A percentile compares a stretch with the other conserved stretches of the same genome.
phyloP scores from a whole-genome alignment of 2,113 vertebrate species.

The Ptyas mucosa region DNA sequence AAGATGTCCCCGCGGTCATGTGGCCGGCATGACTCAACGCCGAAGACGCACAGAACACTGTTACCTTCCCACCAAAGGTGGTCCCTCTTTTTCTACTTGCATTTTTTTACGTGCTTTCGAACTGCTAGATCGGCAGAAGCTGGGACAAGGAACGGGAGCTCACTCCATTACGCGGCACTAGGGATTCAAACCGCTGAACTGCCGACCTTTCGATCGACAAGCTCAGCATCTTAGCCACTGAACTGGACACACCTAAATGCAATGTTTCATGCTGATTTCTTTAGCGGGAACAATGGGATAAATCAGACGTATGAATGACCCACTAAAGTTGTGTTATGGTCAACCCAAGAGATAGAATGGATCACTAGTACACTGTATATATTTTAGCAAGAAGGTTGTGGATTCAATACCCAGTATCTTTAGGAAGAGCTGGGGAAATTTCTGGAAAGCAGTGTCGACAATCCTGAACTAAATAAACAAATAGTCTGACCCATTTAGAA shows the following conservation, averaged over 20 bases:
- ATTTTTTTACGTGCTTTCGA: no score
- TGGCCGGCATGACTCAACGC: no score
- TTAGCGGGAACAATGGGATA: neutral
- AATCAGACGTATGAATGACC: neutral
- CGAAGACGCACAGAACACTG: no score
- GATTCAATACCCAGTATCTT: neutral
- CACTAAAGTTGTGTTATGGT: neutral
- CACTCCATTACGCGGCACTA: no score
- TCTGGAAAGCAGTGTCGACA: neutral
- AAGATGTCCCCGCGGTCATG: no score
- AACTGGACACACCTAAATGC: neutral
- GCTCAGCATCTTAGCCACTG: no score
- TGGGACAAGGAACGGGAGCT: no score
- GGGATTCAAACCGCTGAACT: no score
- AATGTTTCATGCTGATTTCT: neutral
- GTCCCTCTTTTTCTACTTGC: no score
- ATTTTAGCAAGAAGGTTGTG: neutral
- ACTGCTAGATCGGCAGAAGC: no score
- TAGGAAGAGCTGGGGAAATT: neutral
- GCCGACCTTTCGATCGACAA: no score
- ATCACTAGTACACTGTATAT: neutral
- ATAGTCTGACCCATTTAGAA: neutral
- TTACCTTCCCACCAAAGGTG: no score
- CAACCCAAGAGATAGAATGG: neutral
- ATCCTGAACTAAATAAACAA: neutral